These are phyloP conservation scores for Helicolenus hilgendorfi DNA, from an alignment of 2,797 vertebrate genomes.

Conservation along the genomic window DNA sequence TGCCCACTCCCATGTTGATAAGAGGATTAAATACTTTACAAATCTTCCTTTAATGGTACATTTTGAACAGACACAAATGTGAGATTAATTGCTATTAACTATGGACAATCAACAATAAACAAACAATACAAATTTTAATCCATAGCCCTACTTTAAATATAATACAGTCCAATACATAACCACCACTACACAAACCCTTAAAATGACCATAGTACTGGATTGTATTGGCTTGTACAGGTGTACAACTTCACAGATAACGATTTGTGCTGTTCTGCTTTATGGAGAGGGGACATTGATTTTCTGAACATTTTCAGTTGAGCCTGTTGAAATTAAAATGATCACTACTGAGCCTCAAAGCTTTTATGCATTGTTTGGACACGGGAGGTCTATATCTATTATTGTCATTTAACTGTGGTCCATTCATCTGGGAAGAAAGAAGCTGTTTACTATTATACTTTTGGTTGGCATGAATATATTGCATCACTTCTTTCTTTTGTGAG, in stretches of 20 bases:
- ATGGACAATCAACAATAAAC: too few species aligned
- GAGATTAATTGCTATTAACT: too few species aligned
- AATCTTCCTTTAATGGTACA: too few species aligned
- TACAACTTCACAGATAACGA: neutral
- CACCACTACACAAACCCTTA: neutral
- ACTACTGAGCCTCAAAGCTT: neutral
- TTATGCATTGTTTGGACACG: neutral
- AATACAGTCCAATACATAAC: neutral
- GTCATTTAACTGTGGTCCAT: neutral
- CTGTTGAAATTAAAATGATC: neutral
- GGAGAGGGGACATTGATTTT: neutral
- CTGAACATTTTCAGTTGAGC: constrained; percentile 1
- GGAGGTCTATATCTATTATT: neutral
- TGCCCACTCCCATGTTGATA: too few species aligned
- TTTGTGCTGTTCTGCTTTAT: neutral
- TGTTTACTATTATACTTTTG: neutral
- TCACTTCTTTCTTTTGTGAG: neutral
- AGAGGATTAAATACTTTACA: too few species aligned
- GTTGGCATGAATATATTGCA: neutral
- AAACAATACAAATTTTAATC: too few species aligned
- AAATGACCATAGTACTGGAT: neutral
- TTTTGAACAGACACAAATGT: too few species aligned
- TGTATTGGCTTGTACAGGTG: neutral
- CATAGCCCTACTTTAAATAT: neutral
- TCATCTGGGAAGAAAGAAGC: neutral